Percentiles rank a stretch among this genome's conserved stretches.
These are phyloP conservation scores for Brachyistius frenatus DNA, from an alignment of 2,113 vertebrate genomes.

Conservation along the genomic window DNA sequence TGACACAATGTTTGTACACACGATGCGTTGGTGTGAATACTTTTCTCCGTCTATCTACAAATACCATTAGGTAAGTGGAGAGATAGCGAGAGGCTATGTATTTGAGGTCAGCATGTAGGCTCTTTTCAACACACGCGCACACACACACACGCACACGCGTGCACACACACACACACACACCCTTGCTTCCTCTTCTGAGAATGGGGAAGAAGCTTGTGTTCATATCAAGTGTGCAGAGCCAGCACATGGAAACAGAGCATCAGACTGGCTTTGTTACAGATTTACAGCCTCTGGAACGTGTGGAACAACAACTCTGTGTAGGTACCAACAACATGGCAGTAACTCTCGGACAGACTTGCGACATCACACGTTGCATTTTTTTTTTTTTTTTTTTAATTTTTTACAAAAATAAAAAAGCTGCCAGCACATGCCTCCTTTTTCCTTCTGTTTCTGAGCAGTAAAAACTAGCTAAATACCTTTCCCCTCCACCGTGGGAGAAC, in stretches of 20 bases:
- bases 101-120: neutral
- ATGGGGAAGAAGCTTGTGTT: conserved; percentile 36
- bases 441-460: conserved; percentile 1
- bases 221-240: conserved; percentile 18
- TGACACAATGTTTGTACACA: conserved; percentile 30
- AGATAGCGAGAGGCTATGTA: too few relatives aligned
- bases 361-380: too few relatives aligned
- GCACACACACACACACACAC: neutral
- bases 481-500: neutral
- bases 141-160: too few relatives aligned
- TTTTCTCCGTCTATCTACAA: neutral
- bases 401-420: neutral
- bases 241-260: conserved; percentile 13
- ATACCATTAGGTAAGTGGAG: too few relatives aligned
- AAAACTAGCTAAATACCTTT: conserved; percentile 7
- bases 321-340: neutral
- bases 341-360: neutral
- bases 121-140: neutral
- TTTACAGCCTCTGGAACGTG: conserved; percentile 14
- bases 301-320: neutral
- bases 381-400: too few relatives aligned
- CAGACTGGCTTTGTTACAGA: neutral
- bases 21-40: conserved; percentile 5
- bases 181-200: conserved; percentile 52
- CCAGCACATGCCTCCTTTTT: neutral